A percentile compares a stretch with the other conserved stretches of the same genome.
Evolutionary conservation across 1,140 invertebrate species (phyloP).

Genomic region (Matsumurasca onukii): DNA sequence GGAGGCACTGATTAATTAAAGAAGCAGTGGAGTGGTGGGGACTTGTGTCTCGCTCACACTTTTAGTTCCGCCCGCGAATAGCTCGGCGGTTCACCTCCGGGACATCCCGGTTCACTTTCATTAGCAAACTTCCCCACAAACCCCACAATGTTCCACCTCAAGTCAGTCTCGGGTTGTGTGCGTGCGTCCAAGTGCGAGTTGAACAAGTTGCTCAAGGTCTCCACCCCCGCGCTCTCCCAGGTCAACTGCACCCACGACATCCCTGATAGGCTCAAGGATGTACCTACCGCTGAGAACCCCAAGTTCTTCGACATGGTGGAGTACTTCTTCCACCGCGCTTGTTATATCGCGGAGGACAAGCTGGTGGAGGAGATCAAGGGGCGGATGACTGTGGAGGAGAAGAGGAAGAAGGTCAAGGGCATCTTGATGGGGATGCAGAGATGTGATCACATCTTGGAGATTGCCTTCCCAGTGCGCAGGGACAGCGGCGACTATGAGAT

Average conservation of each 20-base stretch:
- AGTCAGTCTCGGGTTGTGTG: conserved; percentile 7
- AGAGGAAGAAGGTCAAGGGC: conserved; percentile 87
- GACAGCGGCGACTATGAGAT: conserved; percentile 97
- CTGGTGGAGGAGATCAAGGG: conserved; percentile 83
- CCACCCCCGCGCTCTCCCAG: background rate
- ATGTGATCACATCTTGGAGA: conserved; percentile 93
- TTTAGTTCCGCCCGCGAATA: no score
- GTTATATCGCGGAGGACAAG: conserved; percentile 85
- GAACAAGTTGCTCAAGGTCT: conserved; percentile 17
- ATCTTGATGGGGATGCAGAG: conserved; percentile 93
- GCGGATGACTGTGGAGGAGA: conserved; percentile 78
- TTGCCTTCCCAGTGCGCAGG: conserved; percentile 90
- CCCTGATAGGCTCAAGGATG: conserved; percentile 79
- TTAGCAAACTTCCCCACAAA: no score
- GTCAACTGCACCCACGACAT: conserved; percentile 62
- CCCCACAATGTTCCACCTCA: conserved; percentile 25
- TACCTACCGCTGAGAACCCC: conserved; percentile 75
- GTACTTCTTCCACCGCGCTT: conserved; percentile 91
- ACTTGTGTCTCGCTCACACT: no score
- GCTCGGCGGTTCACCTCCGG: no score
- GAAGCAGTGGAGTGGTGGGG: no score
- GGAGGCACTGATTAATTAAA: no score
- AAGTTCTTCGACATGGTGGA: conserved; percentile 96
- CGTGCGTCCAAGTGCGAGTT: background rate
- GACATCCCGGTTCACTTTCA: no score